These are phyloP conservation scores for Lepilemur ruficaudatus DNA, from an alignment of 2,797 vertebrate species.

Conservation along the genomic window DNA sequence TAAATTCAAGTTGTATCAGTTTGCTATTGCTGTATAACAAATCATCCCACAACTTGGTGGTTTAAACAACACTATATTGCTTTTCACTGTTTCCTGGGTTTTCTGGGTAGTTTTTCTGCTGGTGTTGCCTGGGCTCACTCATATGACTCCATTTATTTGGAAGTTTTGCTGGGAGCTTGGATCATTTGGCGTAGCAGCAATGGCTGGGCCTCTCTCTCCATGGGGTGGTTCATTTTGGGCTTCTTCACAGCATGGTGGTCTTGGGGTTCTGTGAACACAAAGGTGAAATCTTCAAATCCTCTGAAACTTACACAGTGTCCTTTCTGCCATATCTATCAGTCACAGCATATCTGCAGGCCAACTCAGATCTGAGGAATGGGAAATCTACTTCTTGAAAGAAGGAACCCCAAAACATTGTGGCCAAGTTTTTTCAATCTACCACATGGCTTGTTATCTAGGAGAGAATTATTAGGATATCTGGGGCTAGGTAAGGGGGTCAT, in stretches of 20 bases:
- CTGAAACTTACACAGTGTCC: neutral
- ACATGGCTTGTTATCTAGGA: neutral
- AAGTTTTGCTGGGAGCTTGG: neutral
- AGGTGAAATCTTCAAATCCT: neutral
- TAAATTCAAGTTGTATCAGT: neutral
- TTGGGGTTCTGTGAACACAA: neutral
- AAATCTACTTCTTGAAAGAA: constrained; percentile 9
- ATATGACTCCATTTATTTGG: neutral
- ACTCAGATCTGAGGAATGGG: neutral
- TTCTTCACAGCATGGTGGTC: neutral
- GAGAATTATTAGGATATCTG: neutral
- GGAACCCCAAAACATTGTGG: neutral
- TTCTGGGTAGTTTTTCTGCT: neutral
- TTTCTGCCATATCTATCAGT: neutral
- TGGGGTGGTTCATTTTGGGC: neutral
- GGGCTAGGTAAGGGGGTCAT: neutral
- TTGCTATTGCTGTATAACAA: neutral
- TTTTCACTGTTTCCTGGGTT: neutral
- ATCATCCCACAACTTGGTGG: neutral
- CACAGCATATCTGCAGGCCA: neutral
- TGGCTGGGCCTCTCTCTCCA: neutral
- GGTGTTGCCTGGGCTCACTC: neutral
- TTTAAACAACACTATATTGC: neutral
- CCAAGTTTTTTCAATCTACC: neutral
- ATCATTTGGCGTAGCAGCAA: neutral